Evolutionary conservation across 2,113 vertebrate genomes (phyloP), one percentile per base, ranked within the genome.

Genomic region (Bufo bufo): DNA sequence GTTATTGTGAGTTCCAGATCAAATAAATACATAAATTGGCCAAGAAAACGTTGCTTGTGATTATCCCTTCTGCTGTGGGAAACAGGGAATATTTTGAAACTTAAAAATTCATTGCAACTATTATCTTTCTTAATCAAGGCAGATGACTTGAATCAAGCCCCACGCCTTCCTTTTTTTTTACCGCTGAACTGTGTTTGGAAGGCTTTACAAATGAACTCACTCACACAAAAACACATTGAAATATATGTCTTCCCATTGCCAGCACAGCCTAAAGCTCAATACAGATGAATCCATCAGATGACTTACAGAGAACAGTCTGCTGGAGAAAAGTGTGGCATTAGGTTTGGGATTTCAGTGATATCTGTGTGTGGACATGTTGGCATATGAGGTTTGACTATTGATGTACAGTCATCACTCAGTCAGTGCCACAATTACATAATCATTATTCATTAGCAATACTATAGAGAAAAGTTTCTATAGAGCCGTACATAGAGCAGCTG

Each of bases 1-100:
- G 80, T 43, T 83, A 83, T 81, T 81, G 69, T 45, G 72, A 77
- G 81, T 88, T 77, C 87, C 81, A 84, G 72, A 84, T 89, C 87
- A 84, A 89, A 84, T 84, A 89, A 89, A 89, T 89, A 84, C 59
- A 84, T 47, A 78, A 89, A 72, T 77, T 77, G 82, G 81, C 81
- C 87, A 89, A 89, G 87, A 78, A 89, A 84, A n/a, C 12, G 59
- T 63, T 88, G 75, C 80, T 77, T 77, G 66, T 87, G 71, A 88
- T 83, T 63, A 88, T 16, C 50, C 61, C 65, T 23, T 84, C 50
- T 77, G 82, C 71, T 89, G 87, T 89, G 87, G 82, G 87, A 89
- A 89, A 77, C 74, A 82, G 86, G 58, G 61, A 84, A 84, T 89
- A 89, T 77, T 84, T 84, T 84, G 87, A 82, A 89, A 77, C 69